Percentiles rank a stretch among this genome's conserved stretches.
These are phyloP conservation scores for Acanthornis magna DNA, from an alignment of 2,797 vertebrate species.

Conservation along the genomic window DNA sequence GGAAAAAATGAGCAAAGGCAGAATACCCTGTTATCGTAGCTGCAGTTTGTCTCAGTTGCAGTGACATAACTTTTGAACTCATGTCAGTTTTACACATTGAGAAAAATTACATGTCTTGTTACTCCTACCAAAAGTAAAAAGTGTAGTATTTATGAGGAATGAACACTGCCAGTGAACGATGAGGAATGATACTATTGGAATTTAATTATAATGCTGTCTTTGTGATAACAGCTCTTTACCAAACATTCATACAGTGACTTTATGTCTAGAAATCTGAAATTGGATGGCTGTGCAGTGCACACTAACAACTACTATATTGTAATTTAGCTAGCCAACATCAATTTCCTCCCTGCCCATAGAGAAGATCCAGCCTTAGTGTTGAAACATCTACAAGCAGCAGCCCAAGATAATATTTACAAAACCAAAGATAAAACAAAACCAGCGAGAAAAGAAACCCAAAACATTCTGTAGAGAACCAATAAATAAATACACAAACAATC, in stretches of 20 bases:
- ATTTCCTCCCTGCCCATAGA: neutral
- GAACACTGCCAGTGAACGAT: neutral
- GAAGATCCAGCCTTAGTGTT: neutral
- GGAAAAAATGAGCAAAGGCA: neutral
- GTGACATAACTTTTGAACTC: neutral
- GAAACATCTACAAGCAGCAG: neutral
- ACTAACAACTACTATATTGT: neutral
- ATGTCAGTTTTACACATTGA: neutral
- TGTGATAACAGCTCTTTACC: neutral
- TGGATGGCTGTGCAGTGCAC: neutral
- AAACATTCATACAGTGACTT: neutral
- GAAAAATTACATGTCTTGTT: neutral
- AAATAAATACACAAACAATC: neutral
- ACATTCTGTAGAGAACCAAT: neutral
- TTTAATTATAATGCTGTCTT: neutral
- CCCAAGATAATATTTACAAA: neutral
- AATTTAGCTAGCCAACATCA: neutral
- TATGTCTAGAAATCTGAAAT: neutral
- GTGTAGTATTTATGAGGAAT: neutral
- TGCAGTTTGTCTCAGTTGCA: neutral
- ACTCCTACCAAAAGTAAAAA: neutral
- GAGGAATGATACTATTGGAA: neutral
- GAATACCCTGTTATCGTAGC: accelerated
- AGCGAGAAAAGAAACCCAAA: neutral
- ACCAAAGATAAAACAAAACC: neutral